Evolutionary conservation across 1,140 invertebrate species (phyloP), one percentile per base, ranked within the genome.

Genomic region (Drosophila cardini): DNA sequence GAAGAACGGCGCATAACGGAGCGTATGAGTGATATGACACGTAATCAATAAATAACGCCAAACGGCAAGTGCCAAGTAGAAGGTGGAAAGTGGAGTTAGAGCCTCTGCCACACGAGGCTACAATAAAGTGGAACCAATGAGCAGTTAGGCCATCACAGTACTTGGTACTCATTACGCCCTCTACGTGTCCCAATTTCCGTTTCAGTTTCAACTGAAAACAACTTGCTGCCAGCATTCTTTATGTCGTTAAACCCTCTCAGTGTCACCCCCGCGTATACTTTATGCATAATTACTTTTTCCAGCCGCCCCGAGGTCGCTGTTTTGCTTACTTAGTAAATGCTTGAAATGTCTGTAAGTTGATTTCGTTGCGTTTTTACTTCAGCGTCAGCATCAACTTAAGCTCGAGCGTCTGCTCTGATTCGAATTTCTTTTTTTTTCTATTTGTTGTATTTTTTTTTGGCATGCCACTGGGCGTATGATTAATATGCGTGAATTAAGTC

Each of bases 401-500:
- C 6, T 40, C 10, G 7, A 32, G 15, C 55, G 32, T 48, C 15
- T 42, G 60, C 57, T 78, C 69, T 82, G 83, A 72, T 76, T 87
- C 52, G 60, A 30, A 26, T 26, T 26, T 26, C 21, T 4, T 26
- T 26, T 26, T 26, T 21, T 21, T 21, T 1, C 3, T n/a, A n/a
- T 1, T 50, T 55, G 38, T 56, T 61, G 18, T 45, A 15, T 43
- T 48, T 42, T 56, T 30, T 15, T 26, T 48, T 43, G 50, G 43
- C 15, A 52, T 72, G 72, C 69, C 76, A 50, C 63, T 63, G 72
- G 76, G 80, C 84, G 76, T 87, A 89, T 87, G 84, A 87, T 87
- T 87, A 87, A 87, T 87, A 89, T 87, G 80, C 84, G 84, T 83
- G 69, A 89, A 89, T 87, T 83, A 87, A 87, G 79, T 89, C 83